Base-by-base conservation (phyloP, 37 sponge, comb jelly and placozoan genomes). In the Cladorhizidae sp. region DNA sequence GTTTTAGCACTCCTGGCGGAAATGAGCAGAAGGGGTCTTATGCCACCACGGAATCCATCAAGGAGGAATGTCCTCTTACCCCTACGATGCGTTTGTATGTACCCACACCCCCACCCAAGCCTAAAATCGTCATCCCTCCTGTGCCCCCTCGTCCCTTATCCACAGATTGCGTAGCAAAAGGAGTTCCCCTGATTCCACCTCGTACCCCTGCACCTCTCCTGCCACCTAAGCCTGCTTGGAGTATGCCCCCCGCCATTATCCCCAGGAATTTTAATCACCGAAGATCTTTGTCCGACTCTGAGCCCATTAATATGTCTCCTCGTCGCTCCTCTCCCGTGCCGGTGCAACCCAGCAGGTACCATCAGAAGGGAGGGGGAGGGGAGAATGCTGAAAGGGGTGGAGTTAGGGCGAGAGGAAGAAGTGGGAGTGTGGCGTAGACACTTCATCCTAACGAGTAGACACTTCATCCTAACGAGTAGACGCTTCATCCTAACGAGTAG, bases 161-260 rank as follows among this genome's bases (percentile, higher is more conserved):
- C 17, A 35, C 57, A 2, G 32, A 69, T 26, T 18, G 8, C 32
- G 67, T 3, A 31, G 28, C 26, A 2, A 37, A 25, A 32, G 57
- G 74, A 23, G 33, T 57, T 1, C 80, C 80, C 1, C 50, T 51
- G 2, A 25, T 69, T 1, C 80, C 80, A 32, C 80, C 80, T 36
- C 80, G 68, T 38, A 80, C 80, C 15, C 80, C 80, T n/a, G 71
- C 58, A n/a, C 80, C 80, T 40, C 57, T 80, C 17, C 40, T 80
- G 2, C 80, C 80, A 36, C 80, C 80, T n/a, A 69, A 68, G 35
- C 80, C 80, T 29, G 28, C 57, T 1, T 71, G 80, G 18, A 70
- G 70, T 23, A 50, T 40, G 79, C 74, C 74, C 29, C 74, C 74
- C 15, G 17, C 64, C 25, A 5, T 62, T 40, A 42, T 61, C 43